phyloP scores from a whole-genome alignment of 2,113 vertebrate genomes.

The Triplophysa tibetana region DNA sequence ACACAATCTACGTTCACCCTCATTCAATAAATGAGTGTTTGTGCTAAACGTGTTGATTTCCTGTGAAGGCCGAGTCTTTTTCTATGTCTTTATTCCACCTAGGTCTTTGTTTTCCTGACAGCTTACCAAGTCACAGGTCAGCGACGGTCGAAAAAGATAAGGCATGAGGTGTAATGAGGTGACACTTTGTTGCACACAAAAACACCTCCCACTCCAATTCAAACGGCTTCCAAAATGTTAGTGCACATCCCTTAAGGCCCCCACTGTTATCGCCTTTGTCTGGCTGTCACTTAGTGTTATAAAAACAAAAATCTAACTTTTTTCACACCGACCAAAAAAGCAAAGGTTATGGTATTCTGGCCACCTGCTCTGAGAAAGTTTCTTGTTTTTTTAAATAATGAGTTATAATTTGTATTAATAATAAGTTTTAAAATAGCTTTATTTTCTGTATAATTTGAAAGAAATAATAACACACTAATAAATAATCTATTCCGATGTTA shows the following conservation, averaged over 20 bases:
- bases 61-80: slow-evolving; percentile 45
- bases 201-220: slow-evolving; percentile 53
- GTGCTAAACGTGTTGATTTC: slow-evolving; percentile 19
- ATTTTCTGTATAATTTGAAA: not conserved
- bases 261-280: slow-evolving; percentile 66
- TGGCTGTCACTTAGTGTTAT: slow-evolving; percentile 69
- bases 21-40: not conserved
- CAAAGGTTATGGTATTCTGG: not conserved
- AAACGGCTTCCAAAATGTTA: slow-evolving; percentile 69
- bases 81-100: slow-evolving; percentile 22
- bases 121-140: slow-evolving; percentile 65
- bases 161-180: slow-evolving; percentile 63
- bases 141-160: slow-evolving; percentile 55
- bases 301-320: slow-evolving; percentile 49
- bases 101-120: slow-evolving; percentile 58
- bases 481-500: not conserved
- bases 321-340: slow-evolving; percentile 10
- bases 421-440: not conserved
- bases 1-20: not conserved
- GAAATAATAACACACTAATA: not conserved
- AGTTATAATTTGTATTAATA: not conserved
- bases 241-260: slow-evolving; percentile 64
- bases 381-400: not conserved
- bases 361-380: slow-evolving; percentile 21
- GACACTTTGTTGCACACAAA: slow-evolving; percentile 64